Percentiles rank a stretch among this genome's conserved stretches.
Conservation (phyloP, 2,888 invertebrate species). For the Calliopum simillimum region DNA sequence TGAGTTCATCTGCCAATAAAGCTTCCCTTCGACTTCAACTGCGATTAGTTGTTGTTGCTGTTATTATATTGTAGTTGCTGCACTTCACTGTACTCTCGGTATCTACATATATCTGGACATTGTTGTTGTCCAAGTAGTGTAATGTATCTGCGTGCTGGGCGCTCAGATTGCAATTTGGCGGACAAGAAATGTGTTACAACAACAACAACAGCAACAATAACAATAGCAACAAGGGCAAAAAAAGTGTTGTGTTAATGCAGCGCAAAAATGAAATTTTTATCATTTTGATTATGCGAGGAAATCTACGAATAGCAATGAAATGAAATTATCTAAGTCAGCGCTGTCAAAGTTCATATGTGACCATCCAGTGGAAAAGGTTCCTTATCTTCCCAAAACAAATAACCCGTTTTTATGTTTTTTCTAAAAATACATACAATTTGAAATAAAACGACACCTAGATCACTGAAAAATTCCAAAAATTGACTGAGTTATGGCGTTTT, state of each 20-base stretch:
- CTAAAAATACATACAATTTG: too few species aligned
- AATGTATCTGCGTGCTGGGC: constrained; percentile 23
- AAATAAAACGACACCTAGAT: too few species aligned
- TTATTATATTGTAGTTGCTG: background rate
- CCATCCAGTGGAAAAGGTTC: too few species aligned
- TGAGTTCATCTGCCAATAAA: constrained; percentile 24
- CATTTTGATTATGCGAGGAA: background rate
- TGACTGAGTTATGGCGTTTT: too few species aligned
- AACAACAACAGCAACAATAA: constrained; percentile 13
- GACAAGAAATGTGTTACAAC: constrained; percentile 21
- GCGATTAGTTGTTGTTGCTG: background rate
- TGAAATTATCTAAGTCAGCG: constrained; percentile 4
- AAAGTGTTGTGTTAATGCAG: background rate
- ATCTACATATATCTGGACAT: background rate
- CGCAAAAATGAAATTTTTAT: constrained; percentile 2
- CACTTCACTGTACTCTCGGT: background rate
- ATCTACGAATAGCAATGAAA: constrained; percentile 7
- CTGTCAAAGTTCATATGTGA: too few species aligned
- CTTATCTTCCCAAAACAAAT: too few species aligned
- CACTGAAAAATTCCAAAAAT: too few species aligned
- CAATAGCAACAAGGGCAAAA: background rate
- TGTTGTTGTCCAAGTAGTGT: constrained; percentile 5
- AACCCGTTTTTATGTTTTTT: too few species aligned
- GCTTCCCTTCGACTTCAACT: constrained; percentile 12
- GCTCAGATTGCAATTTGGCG: constrained; percentile 24